phyloP scores from a whole-genome alignment of 1,140 invertebrate species.

The Babylonia areolata region DNA sequence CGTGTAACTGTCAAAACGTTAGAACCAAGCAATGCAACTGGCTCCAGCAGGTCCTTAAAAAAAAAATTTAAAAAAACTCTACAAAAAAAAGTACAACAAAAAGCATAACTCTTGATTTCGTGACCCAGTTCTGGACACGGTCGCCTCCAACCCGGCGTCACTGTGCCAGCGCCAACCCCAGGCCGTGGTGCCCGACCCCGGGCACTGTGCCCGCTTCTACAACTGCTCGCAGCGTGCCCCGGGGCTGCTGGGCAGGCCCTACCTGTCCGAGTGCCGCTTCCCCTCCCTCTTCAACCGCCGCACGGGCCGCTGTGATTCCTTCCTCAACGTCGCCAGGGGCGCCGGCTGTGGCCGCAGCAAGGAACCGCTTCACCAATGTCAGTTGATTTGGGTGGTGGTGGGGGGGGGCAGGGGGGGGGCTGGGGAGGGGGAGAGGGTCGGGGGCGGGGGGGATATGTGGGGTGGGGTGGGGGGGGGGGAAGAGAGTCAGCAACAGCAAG shows the following conservation, averaged over 20 bases:
- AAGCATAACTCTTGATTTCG: no score
- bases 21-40: no score
- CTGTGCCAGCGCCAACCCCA: slow-evolving; percentile 56
- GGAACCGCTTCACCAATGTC: slow-evolving; percentile 42
- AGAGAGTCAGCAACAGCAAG: no score
- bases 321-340: slow-evolving; percentile 49
- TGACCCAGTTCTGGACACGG: slow-evolving; percentile 37
- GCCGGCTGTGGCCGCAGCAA: slow-evolving; percentile 26
- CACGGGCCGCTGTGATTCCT: slow-evolving; percentile 54
- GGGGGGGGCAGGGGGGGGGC: neutral
- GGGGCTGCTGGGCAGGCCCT: slow-evolving; percentile 44
- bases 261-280: slow-evolving; percentile 62
- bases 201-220: slow-evolving; percentile 64
- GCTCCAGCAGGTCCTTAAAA: no score
- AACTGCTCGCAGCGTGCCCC: slow-evolving; percentile 54
- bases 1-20: no score
- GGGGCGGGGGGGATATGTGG: no score
- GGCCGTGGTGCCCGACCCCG: slow-evolving; percentile 55
- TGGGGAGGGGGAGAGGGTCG: no score
- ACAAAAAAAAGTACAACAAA: no score
- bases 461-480: no score
- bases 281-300: slow-evolving; percentile 57
- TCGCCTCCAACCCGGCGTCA: slow-evolving; percentile 40
- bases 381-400: neutral
- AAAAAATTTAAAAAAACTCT: no score